These are phyloP conservation scores for Capromys pilorides DNA, from an alignment of 2,797 vertebrate genomes.

Conservation along the genomic window DNA sequence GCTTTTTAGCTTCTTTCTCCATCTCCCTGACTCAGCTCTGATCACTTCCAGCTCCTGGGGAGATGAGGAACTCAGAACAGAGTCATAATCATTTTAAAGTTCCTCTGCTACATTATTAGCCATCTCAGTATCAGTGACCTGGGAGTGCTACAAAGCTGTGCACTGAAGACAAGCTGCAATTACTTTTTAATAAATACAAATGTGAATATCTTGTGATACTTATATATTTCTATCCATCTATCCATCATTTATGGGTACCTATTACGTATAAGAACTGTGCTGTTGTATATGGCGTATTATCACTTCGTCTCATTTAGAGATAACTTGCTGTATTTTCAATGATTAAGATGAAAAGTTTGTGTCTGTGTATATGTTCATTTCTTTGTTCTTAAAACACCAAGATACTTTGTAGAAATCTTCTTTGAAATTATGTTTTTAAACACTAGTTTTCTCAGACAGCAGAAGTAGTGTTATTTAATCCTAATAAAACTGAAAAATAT, in stretches of 20 bases:
- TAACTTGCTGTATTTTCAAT: not conserved
- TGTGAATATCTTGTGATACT: not conserved
- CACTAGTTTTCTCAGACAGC: slow-evolving; percentile 12
- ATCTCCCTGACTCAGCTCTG: no score
- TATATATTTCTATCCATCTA: not conserved
- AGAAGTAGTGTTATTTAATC: not conserved
- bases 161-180: not conserved
- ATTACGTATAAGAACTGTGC: not conserved
- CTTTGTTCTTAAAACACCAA: slow-evolving; percentile 15
- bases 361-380: not conserved
- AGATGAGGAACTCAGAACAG: not conserved
- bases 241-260: not conserved
- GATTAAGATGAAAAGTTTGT: not conserved
- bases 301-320: not conserved
- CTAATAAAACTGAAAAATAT: not conserved
- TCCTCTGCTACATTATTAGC: slow-evolving; percentile 38
- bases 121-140: slow-evolving; percentile 25
- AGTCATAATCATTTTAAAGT: slow-evolving; percentile 34
- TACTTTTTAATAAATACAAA: slow-evolving; percentile 19
- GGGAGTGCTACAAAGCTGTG: slow-evolving; percentile 40
- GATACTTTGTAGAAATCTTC: not conserved
- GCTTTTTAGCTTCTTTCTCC: no score
- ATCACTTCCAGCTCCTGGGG: not conserved
- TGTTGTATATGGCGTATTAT: not conserved
- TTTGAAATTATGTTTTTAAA: slow-evolving; percentile 10